phyloP scores from a whole-genome alignment of 2,888 invertebrate genomes.

The Drosophila testacea region DNA sequence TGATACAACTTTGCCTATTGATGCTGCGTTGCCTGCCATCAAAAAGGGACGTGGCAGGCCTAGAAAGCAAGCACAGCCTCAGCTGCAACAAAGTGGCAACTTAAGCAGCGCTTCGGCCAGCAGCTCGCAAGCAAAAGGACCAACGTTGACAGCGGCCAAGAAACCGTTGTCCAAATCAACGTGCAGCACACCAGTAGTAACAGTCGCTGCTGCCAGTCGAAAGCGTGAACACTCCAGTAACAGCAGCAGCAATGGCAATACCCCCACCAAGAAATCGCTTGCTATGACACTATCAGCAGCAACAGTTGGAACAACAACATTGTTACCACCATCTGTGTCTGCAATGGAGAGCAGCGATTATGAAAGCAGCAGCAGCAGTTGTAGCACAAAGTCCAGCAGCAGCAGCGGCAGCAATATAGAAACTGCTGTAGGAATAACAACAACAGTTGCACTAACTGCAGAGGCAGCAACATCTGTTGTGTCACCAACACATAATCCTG shows the following conservation, averaged over 20 bases:
- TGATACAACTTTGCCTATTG: slow-evolving; percentile 27
- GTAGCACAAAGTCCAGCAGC: slow-evolving; percentile 48
- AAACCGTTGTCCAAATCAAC: slow-evolving; percentile 74
- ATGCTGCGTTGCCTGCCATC: slow-evolving; percentile 50
- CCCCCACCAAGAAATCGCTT: slow-evolving; percentile 71
- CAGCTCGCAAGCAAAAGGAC: slow-evolving; percentile 80
- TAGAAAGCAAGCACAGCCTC: slow-evolving; percentile 81
- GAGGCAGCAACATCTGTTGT: slow-evolving; percentile 2
- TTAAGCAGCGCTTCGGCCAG: slow-evolving; percentile 77
- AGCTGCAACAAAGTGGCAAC: slow-evolving; percentile 66
- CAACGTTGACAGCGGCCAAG: slow-evolving; percentile 82
- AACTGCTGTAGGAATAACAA: not conserved
- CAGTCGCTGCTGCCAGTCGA: slow-evolving; percentile 66
- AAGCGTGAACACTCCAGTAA: slow-evolving; percentile 82
- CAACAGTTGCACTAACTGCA: slow-evolving; percentile 2
- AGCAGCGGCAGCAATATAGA: slow-evolving; percentile 33
- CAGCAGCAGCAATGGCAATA: slow-evolving; percentile 65
- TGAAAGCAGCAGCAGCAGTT: slow-evolving; percentile 60
- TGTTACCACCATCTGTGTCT: slow-evolving; percentile 5
- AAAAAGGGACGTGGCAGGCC: slow-evolving; percentile 85
- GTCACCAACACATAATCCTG: slow-evolving; percentile 38
- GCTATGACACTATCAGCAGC: slow-evolving; percentile 44
- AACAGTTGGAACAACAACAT: not conserved
- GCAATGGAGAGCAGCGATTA: slow-evolving; percentile 49
- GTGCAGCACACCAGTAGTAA: slow-evolving; percentile 28